Conservation (phyloP, 2,797 vertebrate genomes). For the Oryzias dopingdopingensis region DNA sequence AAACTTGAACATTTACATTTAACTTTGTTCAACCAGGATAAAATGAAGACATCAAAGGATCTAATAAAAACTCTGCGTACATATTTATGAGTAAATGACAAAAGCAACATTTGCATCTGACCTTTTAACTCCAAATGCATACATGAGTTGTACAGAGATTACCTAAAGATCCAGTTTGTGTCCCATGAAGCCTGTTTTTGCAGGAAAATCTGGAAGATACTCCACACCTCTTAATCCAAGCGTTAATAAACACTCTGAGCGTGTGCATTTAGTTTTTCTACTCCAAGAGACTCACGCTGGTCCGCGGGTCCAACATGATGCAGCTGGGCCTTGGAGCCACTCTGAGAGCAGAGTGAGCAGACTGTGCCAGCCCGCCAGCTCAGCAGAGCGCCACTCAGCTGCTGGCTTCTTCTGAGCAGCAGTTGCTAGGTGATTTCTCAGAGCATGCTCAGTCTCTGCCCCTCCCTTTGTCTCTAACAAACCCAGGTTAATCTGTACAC, state of each 20-base stretch:
- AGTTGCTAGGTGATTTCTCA: conserved; percentile 80
- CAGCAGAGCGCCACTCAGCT: conserved; percentile 52
- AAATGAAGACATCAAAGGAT: too few relatives aligned
- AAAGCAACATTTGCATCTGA: conserved; percentile 16
- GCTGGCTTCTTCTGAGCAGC: conserved; percentile 73
- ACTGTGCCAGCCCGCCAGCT: conserved; percentile 34
- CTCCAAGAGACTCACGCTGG: conserved; percentile 18
- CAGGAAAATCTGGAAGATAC: conserved; percentile 22
- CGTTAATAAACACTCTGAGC: conserved; percentile 20
- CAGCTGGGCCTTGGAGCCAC: conserved; percentile 26
- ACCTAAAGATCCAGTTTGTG: conserved; percentile 55
- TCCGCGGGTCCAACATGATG: conserved; percentile 35
- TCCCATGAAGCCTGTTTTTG: conserved; percentile 34
- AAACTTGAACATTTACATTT: conserved; percentile 20
- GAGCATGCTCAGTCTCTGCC: conserved; percentile 35
- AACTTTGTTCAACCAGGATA: too few relatives aligned
- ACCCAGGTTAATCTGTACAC: conserved; percentile 20
- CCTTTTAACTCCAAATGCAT: not conserved
- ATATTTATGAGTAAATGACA: not conserved
- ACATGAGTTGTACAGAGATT: conserved; percentile 46
- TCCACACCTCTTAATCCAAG: conserved; percentile 38
- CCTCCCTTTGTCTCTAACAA: conserved; percentile 14
- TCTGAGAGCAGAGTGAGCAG: conserved; percentile 41
- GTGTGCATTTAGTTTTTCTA: conserved; percentile 14
- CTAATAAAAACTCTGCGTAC: not conserved